Evolutionary conservation across 2,888 invertebrate species (phyloP).

Genomic region (Eupithecia pulchellata): DNA sequence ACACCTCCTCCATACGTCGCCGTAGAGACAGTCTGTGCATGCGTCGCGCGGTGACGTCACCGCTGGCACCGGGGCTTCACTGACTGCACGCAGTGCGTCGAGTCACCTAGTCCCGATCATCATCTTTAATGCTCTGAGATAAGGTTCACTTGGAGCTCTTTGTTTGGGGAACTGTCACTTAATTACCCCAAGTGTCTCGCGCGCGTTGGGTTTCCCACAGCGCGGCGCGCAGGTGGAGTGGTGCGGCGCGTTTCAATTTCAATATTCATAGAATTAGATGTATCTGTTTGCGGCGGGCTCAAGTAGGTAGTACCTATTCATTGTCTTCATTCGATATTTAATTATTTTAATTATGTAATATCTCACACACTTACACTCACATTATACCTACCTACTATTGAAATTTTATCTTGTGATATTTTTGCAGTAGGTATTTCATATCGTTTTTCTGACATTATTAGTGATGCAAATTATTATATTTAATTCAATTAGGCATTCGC

Average conservation of each 20-base stretch:
- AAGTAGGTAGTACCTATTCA: too few species aligned
- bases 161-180: slow-evolving; percentile 16
- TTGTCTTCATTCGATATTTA: too few species aligned
- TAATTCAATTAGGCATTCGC: too few species aligned
- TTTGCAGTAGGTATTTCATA: too few species aligned
- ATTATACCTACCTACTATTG: too few species aligned
- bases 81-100: slow-evolving; percentile 31
- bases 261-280: neutral
- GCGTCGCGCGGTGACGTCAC: slow-evolving; percentile 26
- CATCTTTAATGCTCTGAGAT: slow-evolving; percentile 9
- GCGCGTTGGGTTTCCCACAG: slow-evolving; percentile 29
- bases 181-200: slow-evolving; percentile 5
- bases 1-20: slow-evolving; percentile 15
- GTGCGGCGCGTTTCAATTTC: neutral
- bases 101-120: neutral
- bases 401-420: too few species aligned
- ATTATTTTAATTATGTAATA: too few species aligned
- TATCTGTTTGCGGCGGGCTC: too few species aligned
- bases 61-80: slow-evolving; percentile 26
- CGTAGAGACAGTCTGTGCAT: neutral
- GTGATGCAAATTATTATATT: too few species aligned
- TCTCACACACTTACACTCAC: too few species aligned
- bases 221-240: neutral
- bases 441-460: too few species aligned
- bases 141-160: slow-evolving; percentile 18